These are phyloP conservation scores for Denticeps clupeoides DNA, from an alignment of 2,797 vertebrate species.

Conservation along the genomic window DNA sequence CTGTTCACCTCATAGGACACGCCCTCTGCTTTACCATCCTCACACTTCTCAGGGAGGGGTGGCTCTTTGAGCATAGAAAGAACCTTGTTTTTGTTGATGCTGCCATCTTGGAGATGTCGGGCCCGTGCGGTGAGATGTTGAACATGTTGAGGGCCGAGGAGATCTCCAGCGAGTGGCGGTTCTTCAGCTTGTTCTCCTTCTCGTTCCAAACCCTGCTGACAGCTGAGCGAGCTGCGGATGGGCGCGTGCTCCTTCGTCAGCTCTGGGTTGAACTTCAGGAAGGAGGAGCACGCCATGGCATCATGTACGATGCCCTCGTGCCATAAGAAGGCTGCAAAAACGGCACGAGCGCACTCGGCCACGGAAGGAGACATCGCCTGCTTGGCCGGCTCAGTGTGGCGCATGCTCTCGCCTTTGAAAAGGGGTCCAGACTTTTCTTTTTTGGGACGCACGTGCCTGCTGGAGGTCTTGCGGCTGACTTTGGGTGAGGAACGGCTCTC, in stretches of 20 bases:
- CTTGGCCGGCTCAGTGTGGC: constrained; percentile 84
- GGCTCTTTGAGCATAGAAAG: constrained; percentile 97
- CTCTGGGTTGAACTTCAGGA: constrained; percentile 96
- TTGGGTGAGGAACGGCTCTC: constrained; percentile 94
- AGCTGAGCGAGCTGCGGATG: constrained; percentile 81
- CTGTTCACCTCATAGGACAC: constrained; percentile 72
- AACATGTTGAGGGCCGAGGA: constrained; percentile 98
- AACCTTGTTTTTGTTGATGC: constrained; percentile 99
- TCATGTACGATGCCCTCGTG: constrained; percentile 98
- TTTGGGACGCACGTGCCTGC: constrained; percentile 84
- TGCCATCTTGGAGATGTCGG: constrained; percentile 99
- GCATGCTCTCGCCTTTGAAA: constrained; percentile 78
- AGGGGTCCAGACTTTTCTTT: constrained; percentile 91
- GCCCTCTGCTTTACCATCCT: constrained; percentile 80
- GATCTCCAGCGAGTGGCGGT: constrained; percentile 95
- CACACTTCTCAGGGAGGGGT: constrained; percentile 89
- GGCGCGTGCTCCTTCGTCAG: constrained; percentile 95
- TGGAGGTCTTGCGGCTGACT: constrained; percentile 84
- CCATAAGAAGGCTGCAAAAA: constrained; percentile 95
- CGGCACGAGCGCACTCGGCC: constrained; percentile 87
- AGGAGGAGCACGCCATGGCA: constrained; percentile 99
- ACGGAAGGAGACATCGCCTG: constrained; percentile 98
- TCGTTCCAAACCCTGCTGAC: constrained; percentile 79
- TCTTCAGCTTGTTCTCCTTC: constrained; percentile 93
- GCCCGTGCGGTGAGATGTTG: constrained; percentile 91